phyloP scores from a whole-genome alignment of 2,888 invertebrate species.

The Phengaris alcon region DNA sequence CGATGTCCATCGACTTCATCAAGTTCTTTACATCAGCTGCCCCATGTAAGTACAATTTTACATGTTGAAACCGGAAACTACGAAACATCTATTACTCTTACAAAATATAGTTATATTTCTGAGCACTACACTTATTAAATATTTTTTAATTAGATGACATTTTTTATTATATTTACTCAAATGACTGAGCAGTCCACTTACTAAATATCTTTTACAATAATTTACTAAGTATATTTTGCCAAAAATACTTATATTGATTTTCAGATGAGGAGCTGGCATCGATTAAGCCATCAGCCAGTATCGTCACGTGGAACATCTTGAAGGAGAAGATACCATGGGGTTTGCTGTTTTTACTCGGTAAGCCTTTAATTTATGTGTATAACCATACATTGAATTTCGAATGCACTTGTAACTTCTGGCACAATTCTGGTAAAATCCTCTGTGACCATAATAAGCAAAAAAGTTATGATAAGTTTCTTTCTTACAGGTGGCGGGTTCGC shows the following conservation, averaged over 20 bases:
- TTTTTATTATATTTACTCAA: too few relatives aligned
- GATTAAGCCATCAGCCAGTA: constrained; percentile 81
- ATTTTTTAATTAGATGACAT: too few relatives aligned
- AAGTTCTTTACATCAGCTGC: constrained; percentile 80
- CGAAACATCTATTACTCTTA: too few relatives aligned
- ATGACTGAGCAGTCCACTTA: too few relatives aligned
- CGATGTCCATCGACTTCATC: constrained; percentile 87
- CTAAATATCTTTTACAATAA: neutral
- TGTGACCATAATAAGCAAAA: too few relatives aligned
- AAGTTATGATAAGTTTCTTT: neutral
- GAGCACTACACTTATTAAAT: too few relatives aligned
- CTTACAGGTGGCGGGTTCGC: constrained; percentile 92
- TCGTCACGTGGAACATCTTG: constrained; percentile 91
- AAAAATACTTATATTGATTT: constrained; percentile 32
- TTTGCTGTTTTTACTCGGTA: constrained; percentile 88
- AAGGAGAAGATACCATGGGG: constrained; percentile 95
- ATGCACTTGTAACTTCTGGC: too few relatives aligned
- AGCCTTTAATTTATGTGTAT: neutral
- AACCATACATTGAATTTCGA: neutral
- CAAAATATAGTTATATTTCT: too few relatives aligned
- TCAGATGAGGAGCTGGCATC: constrained; percentile 78
- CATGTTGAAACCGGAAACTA: neutral
- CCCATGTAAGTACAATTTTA: constrained; percentile 58
- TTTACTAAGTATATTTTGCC: neutral
- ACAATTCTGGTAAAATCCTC: too few relatives aligned